Base-by-base conservation (phyloP, 2,797 vertebrate species). In the Bovichtus variegatus region DNA sequence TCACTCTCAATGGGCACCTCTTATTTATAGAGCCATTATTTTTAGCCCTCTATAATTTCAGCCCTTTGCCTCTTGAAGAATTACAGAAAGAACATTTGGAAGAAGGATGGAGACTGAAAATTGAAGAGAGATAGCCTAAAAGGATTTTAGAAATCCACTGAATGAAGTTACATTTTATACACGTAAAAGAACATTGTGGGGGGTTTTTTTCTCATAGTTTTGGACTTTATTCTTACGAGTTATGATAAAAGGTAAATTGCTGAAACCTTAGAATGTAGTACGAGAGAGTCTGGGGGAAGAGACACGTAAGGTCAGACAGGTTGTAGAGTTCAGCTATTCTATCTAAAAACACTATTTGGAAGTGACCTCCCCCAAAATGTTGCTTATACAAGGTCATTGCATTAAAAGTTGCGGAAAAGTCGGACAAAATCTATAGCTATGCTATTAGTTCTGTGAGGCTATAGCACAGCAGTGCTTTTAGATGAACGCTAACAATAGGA, bases 21-120 rank as follows among this genome's bases (percentile, higher is more conserved):
- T 89, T 93, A 93, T 93, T 94, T 93, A 90, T 93, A 91, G 91
- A 85, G 81, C 67, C 82, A 87, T 91, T 94, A 94, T 94, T 92
- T 94, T 93, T 93, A 93, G 92, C 80, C 74, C 73, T 81, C 82
- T 85, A 85, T 91, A 83, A 92, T 93, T 93, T 91, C 87, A 88
- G 72, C 77, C 54, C 71, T 74, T 63, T 63, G 58, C 78, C 69
- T 90, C 72, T 78, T 83, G 86, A 88, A 84, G 86, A 91, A 86
- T 89, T 91, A 78, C 71, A 60, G 76, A 76, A 66, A 62, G 77
- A 81, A 74, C 50, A 47, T 71, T 68, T 66, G 55, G 71, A 50
- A 49, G 61, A 70, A 71, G 46, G 71, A 64, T 19, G 34, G 50
- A 79, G 74, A 69, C 12, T 25, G 58, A 74, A 68, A 55, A 64